Evolutionary conservation across 2,113 vertebrate species (phyloP), one percentile per base, ranked within the genome.

Genomic region (Paramormyrops kingsleyae): DNA sequence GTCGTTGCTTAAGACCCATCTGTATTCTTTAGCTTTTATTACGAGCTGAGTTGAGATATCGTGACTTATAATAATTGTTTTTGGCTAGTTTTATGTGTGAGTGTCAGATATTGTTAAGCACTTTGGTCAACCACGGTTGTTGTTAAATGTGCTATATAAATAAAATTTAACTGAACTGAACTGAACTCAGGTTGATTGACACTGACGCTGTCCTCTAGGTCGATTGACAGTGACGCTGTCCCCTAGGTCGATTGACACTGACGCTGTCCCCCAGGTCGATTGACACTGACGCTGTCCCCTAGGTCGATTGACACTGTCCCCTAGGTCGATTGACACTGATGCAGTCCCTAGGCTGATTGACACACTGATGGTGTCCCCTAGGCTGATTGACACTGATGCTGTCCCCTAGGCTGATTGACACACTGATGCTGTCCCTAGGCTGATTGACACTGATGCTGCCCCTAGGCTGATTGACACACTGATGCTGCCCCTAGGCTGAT

Each of bases 221-320:
- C 6, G 4, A 4, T 44, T 44, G 44, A 44, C 44, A 44, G 44
- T 44, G 44, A 44, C 0, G 39, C 39, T 42, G 39, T 42, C 53
- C 19, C n/a, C 5, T 6, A 59, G 5, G 5, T 56, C 39, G 35
- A n/a, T 10, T 21, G 21, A 59, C 19, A 59, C 1, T 59, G 21
- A 21, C 1, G 21, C 5, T 7, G 21, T 84, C 13, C 50, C n/a
- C 50, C 3, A 27, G 24, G 70, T 77, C 12, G 13, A 13, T 35
- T 31, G 7, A 27, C 24, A 24, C 1, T 10, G 27, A 12, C 0
- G n/a, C 66, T 0, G 5, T 31, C 42, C 83, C n/a, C 9, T 13
- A 87, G 84, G 85, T 10, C 59, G 91, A 98, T 99, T 1, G 98
- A 98, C 94, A n/a, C n/a, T n/a, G n/a, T n/a, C n/a, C n/a, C n/a